Percentiles rank a stretch among this genome's conserved stretches.
Conservation (phyloP, 2,113 vertebrate species). For the Tapirus terrestris region DNA sequence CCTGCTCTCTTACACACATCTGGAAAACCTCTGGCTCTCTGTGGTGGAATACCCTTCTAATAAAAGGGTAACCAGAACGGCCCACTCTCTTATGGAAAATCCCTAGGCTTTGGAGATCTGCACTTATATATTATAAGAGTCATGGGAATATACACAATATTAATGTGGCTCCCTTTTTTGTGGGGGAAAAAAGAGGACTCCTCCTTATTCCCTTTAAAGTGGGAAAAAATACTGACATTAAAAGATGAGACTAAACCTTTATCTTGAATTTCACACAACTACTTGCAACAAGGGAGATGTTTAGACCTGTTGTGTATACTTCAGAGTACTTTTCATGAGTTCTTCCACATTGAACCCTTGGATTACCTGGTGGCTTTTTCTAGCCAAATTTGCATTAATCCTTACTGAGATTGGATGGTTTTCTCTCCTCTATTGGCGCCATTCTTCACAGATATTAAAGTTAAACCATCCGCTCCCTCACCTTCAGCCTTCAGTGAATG, state of each 20-base stretch:
- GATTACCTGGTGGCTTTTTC: slow-evolving; percentile 81
- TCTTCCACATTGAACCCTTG: slow-evolving; percentile 83
- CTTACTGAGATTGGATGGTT: slow-evolving; percentile 76
- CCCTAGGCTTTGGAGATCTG: slow-evolving; percentile 85
- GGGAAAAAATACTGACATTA: slow-evolving; percentile 79
- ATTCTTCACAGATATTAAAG: slow-evolving; percentile 82
- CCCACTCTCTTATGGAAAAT: slow-evolving; percentile 81
- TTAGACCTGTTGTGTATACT: slow-evolving; percentile 78
- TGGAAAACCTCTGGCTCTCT: slow-evolving; percentile 89
- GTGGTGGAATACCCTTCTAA: slow-evolving; percentile 85
- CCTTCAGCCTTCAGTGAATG: slow-evolving; percentile 84
- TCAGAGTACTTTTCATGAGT: slow-evolving; percentile 80
- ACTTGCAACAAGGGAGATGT: slow-evolving; percentile 84
- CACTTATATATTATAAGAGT: slow-evolving; percentile 79
- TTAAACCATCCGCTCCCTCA: slow-evolving; percentile 84
- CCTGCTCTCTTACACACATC: slow-evolving; percentile 88
- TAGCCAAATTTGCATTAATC: slow-evolving; percentile 80
- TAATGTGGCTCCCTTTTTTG: slow-evolving; percentile 82
- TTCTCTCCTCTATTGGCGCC: slow-evolving; percentile 68
- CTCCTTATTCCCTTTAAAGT: slow-evolving; percentile 76
- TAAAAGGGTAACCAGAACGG: slow-evolving; percentile 83
- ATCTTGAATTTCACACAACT: slow-evolving; percentile 82
- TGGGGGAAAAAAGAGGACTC: slow-evolving; percentile 79
- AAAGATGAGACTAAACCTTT: slow-evolving; percentile 84
- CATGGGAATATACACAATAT: slow-evolving; percentile 82